phyloP scores from a whole-genome alignment of 2,888 invertebrate species.

The Callosobruchus maculatus region DNA sequence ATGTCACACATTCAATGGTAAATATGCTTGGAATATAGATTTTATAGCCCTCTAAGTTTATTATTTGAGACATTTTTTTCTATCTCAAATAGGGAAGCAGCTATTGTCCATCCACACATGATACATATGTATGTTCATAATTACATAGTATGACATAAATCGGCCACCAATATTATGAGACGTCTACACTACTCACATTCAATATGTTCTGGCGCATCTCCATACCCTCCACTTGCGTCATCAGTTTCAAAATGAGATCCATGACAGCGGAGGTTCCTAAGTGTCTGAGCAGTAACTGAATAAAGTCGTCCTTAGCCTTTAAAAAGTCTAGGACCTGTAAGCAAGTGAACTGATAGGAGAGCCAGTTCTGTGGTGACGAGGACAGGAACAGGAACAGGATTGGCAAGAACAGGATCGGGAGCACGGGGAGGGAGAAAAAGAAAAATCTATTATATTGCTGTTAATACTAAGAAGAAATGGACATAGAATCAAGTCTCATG shows the following conservation, averaged over 20 bases:
- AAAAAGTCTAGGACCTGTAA: constrained; percentile 90
- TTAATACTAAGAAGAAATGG: neutral
- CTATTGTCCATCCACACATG: too few species aligned
- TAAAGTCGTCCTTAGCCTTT: constrained; percentile 80
- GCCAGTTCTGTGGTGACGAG: constrained; percentile 70
- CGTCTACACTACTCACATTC: constrained; percentile 53
- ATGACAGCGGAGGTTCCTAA: constrained; percentile 92
- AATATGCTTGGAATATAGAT: too few species aligned
- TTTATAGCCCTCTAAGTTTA: too few species aligned
- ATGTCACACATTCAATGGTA: too few species aligned
- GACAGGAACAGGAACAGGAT: constrained; percentile 1
- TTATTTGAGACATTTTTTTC: too few species aligned
- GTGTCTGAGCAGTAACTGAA: constrained; percentile 83
- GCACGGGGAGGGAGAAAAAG: constrained; percentile 10
- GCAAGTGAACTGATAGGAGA: constrained; percentile 87
- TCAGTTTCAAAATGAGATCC: constrained; percentile 83
- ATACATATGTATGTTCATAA: neutral
- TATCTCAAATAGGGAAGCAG: too few species aligned
- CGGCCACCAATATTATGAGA: too few species aligned
- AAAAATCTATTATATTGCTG: constrained; percentile 14
- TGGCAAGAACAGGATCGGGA: constrained; percentile 6
- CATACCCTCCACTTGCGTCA: constrained; percentile 75
- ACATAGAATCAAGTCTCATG: neutral
- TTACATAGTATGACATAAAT: neutral
- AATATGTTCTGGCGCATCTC: constrained; percentile 69